Percentiles rank a stretch among this genome's conserved stretches.
These are phyloP conservation scores for Corythoichthys haematopterus DNA, from an alignment of 2,113 vertebrate genomes.

Conservation along the genomic window DNA sequence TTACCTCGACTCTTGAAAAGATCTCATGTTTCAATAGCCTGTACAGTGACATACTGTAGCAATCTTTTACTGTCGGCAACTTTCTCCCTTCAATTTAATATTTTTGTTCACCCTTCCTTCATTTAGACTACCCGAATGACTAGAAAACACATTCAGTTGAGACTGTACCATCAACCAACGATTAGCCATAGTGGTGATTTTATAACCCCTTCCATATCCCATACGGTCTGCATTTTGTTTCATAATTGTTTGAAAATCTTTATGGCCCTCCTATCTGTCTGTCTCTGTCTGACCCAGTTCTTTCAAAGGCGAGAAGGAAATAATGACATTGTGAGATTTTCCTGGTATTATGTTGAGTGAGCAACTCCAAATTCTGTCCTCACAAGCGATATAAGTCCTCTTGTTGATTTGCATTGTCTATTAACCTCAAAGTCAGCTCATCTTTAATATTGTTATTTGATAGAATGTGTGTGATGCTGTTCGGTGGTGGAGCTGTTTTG, in stretches of 20 bases:
- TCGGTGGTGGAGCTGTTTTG: slow-evolving; percentile 14
- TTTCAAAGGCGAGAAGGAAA: slow-evolving; percentile 38
- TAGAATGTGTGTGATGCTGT: slow-evolving; percentile 14
- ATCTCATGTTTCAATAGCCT: slow-evolving; percentile 21
- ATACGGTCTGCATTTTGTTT: slow-evolving; percentile 15
- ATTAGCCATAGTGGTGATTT: slow-evolving; percentile 3
- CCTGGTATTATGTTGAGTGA: slow-evolving; percentile 59
- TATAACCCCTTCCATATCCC: background rate
- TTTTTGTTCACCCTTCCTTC: slow-evolving; percentile 13
- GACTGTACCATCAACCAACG: background rate
- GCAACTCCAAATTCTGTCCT: slow-evolving; percentile 40
- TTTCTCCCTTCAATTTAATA: background rate
- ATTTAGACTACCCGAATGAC: slow-evolving; percentile 4
- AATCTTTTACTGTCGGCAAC: slow-evolving; percentile 15
- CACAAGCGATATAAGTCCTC: slow-evolving; percentile 13
- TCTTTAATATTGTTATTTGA: slow-evolving; percentile 38
- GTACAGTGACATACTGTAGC: slow-evolving; percentile 8
- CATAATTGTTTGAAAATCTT: background rate
- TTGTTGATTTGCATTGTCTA: slow-evolving; percentile 4
- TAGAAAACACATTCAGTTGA: background rate
- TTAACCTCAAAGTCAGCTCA: slow-evolving; percentile 1
- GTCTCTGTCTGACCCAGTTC: slow-evolving; percentile 58
- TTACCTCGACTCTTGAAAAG: slow-evolving; percentile 19
- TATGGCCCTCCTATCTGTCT: slow-evolving; percentile 15
- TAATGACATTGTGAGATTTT: slow-evolving; percentile 60